phyloP scores from a whole-genome alignment of 2,797 vertebrate species.

The Sebastes taczanowskii region DNA sequence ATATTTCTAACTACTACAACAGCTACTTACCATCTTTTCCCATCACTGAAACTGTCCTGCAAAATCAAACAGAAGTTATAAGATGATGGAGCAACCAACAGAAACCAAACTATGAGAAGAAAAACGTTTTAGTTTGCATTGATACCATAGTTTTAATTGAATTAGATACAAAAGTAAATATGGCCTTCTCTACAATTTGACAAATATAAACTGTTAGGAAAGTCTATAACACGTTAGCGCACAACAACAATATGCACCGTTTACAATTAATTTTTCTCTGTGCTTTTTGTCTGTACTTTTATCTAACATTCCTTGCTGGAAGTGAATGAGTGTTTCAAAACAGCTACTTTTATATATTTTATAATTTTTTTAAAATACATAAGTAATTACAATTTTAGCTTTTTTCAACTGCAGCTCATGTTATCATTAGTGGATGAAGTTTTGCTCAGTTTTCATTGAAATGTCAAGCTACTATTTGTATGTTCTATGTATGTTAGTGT shows the following conservation, averaged over 20 bases:
- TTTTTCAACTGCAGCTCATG: too few species aligned
- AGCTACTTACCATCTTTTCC: constrained; percentile 60
- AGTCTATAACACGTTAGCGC: too few species aligned
- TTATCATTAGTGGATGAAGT: not conserved
- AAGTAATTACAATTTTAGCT: too few species aligned
- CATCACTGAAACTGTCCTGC: constrained; percentile 28
- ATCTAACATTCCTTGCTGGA: not conserved
- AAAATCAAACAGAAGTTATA: not conserved
- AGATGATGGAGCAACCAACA: not conserved
- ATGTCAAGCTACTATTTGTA: not conserved
- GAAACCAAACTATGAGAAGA: not conserved
- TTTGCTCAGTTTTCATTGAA: not conserved
- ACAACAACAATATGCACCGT: not conserved
- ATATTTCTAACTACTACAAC: not conserved
- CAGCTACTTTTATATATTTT: not conserved
- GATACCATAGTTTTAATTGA: not conserved
- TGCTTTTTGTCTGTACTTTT: too few species aligned
- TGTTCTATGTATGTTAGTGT: too few species aligned
- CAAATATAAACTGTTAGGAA: not conserved
- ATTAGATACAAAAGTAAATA: not conserved
- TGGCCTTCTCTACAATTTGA: accelerated
- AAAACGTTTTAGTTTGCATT: not conserved
- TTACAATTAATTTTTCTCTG: not conserved
- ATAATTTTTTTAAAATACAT: not conserved
- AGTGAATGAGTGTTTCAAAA: not conserved